Evolutionary conservation across 2,113 vertebrate species (phyloP).

Genomic region (Apus apus): DNA sequence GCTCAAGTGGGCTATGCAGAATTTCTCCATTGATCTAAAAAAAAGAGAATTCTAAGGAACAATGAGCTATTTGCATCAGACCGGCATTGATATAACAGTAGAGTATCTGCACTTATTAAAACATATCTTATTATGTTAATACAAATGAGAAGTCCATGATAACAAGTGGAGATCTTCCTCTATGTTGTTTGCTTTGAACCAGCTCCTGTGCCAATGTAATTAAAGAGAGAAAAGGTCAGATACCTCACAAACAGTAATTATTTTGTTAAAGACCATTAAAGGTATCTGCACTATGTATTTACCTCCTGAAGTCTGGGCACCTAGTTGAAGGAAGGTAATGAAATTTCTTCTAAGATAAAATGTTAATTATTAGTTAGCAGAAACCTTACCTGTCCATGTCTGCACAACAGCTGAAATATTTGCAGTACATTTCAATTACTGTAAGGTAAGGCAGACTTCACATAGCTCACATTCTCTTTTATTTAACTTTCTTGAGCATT

Average conservation of each 20-base stretch:
- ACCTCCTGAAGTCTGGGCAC: not conserved
- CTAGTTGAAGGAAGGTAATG: not conserved
- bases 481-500: not conserved
- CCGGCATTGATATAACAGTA: not conserved
- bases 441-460: not conserved
- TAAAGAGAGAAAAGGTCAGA: not conserved
- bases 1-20: not conserved
- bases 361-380: constrained; percentile 36
- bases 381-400: not conserved
- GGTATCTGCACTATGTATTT: not conserved
- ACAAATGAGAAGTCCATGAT: not conserved
- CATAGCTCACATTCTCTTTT: not conserved
- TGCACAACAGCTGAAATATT: not conserved
- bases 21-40: not conserved
- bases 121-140: not conserved
- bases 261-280: not conserved
- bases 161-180: not conserved
- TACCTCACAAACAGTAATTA: not conserved
- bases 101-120: not conserved
- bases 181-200: not conserved
- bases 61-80: not conserved
- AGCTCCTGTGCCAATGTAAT: not conserved
- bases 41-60: not conserved
- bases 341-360: constrained; percentile 16
- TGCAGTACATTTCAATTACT: not conserved